Evolutionary conservation across 2,888 invertebrate genomes (phyloP).

Genomic region (Hemistola chrysoprasaria): DNA sequence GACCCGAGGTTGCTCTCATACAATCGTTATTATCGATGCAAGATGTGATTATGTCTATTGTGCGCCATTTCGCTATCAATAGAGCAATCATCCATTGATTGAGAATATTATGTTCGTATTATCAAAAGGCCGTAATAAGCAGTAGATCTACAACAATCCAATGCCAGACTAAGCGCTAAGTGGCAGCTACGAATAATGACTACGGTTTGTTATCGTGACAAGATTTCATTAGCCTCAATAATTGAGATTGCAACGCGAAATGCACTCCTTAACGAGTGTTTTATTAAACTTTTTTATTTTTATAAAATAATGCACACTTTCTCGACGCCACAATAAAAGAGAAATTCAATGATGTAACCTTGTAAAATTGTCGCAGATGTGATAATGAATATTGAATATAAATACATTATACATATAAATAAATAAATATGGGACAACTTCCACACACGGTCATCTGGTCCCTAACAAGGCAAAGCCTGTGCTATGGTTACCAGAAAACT

Average conservation of each 20-base stretch:
- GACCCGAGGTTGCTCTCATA: slow-evolving; percentile 21
- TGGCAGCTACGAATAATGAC: slow-evolving; percentile 35
- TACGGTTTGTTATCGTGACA: slow-evolving; percentile 43
- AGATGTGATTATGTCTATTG: slow-evolving; percentile 29
- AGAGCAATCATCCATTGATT: slow-evolving; percentile 30
- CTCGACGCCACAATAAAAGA: slow-evolving; percentile 38
- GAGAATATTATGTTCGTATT: slow-evolving; percentile 23
- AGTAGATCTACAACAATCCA: slow-evolving; percentile 21
- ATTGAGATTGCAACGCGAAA: slow-evolving; percentile 37
- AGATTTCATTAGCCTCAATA: slow-evolving; percentile 49
- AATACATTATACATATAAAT: too few relatives aligned
- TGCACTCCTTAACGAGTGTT: slow-evolving; percentile 22
- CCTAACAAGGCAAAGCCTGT: too few relatives aligned
- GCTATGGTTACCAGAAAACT: too few relatives aligned
- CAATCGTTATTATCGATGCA: slow-evolving; percentile 24
- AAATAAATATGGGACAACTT: too few relatives aligned
- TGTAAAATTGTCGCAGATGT: slow-evolving; percentile 30
- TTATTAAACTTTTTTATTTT: slow-evolving; percentile 29
- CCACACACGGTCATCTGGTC: too few relatives aligned
- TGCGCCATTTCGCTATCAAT: slow-evolving; percentile 25
- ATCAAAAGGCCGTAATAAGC: slow-evolving; percentile 23
- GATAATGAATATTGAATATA: slow-evolving; percentile 17
- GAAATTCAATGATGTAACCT: slow-evolving; percentile 38
- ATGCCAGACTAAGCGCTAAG: slow-evolving; percentile 32
- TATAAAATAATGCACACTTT: slow-evolving; percentile 36